Evolutionary conservation across 2,113 vertebrate genomes (phyloP), one percentile per base, ranked within the genome.

Genomic region (Ctenomys sociabilis): DNA sequence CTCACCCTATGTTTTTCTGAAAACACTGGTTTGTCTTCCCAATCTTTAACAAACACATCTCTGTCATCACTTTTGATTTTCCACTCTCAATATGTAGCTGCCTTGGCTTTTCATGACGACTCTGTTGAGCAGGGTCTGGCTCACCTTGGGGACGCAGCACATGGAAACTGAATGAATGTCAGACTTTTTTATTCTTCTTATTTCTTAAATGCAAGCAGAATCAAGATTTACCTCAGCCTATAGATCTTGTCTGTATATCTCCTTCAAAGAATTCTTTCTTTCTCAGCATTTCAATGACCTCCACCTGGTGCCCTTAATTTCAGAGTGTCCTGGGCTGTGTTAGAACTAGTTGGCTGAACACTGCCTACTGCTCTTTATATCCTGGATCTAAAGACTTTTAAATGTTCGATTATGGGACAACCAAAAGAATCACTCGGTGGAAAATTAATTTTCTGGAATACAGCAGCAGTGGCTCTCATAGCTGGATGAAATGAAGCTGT

Each of bases 391-490:
- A 86, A 93, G 83, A 88, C 43, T 96, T 96, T 95, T 94, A 86
- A 94, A 93, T 91, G 93, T 94, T 86, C 73, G 83, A 72, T 97
- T 95, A 97, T 96, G 91, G 94, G 91, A 87, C 97, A 97, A 96
- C 91, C 94, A 97, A 97, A 96, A 95, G 91, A 97, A 96, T 59
- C 96, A 96, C 91, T 86, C 86, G 83, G 96, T 96, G 86, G 96
- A 97, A 97, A 97, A 97, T 97, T 96, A 97, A 97, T 96, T 97
- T 96, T 95, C 89, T 96, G 86, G 94, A 86, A 94, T 94, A 70
- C 43, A 95, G 89, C 93, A 84, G 93, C 68, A 59, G 85, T 75
- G 83, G 83, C 89, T 95, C 94, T 93, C 80, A 52, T 87, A 83
- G 86, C 68, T 91, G 86, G 61, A 52, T 94, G 85, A 94, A 94